phyloP scores from a whole-genome alignment of 2,113 vertebrate genomes.

The Zosterops lateralis region DNA sequence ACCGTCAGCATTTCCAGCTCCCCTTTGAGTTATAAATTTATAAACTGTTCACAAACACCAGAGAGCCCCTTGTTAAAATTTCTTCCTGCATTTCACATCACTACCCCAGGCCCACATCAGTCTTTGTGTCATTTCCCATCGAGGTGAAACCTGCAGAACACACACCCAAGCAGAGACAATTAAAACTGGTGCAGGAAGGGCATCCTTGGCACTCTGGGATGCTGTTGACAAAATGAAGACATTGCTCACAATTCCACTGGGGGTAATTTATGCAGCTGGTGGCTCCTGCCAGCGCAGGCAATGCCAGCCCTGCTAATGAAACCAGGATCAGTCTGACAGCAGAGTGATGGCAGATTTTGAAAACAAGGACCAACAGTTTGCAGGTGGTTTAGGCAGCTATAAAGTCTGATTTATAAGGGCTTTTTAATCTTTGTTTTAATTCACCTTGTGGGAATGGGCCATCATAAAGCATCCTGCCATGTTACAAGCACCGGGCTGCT shows the following conservation, averaged over 20 bases:
- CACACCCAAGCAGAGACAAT: conserved; percentile 7
- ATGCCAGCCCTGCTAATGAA: conserved; percentile 66
- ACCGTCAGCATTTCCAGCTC: background rate
- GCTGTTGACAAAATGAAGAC: conserved; percentile 64
- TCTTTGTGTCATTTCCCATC: background rate
- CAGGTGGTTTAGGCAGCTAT: conserved; percentile 67
- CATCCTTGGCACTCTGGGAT: background rate
- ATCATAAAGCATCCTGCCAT: conserved; percentile 1
- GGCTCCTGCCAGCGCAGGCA: conserved; percentile 19
- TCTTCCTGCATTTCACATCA: background rate
- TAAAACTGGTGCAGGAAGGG: background rate
- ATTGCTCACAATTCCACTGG: conserved; percentile 46
- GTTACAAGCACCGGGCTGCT: background rate
- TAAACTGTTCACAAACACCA: background rate
- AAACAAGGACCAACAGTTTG: conserved; percentile 65
- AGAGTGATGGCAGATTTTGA: conserved; percentile 47
- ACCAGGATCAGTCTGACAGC: conserved; percentile 53
- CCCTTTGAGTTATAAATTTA: background rate
- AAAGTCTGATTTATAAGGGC: conserved; percentile 65
- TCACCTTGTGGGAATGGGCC: conserved; percentile 63
- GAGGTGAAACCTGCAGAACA: conserved; percentile 1
- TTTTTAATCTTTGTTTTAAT: conserved; percentile 68
- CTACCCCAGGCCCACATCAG: background rate
- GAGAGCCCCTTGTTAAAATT: background rate
- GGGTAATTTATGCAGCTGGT: conserved; percentile 46